Evolutionary conservation across 2,797 vertebrate species (phyloP), one percentile per base, ranked within the genome.

Genomic region (Coreius guichenoti): DNA sequence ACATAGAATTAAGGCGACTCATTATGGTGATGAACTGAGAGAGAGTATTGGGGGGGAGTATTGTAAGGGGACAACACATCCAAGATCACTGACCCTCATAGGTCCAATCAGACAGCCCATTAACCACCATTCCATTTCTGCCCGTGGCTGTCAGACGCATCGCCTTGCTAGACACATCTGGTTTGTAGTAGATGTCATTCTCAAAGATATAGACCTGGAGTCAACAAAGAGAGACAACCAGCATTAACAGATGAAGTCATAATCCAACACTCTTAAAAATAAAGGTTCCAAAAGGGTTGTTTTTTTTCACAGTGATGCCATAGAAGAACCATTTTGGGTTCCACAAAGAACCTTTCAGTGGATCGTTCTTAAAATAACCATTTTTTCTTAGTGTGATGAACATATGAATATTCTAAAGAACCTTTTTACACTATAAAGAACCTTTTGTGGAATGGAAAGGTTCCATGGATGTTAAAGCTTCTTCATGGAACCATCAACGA

Each of bases 111-210:
- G 95, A 92, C 86, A 97, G 91, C 26, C 96, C 96, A 73, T 96
- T 97, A 76, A 93, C 87, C 76, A 96, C 87, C 14, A 89, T 91
- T 43, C 91, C 93, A 43, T 93, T 92, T 72, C 79, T 91, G 58
- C 94, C 95, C 0, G 93, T 92, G 86, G 91, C 89, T 3, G 96
- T 96, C 85, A 97, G 94, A 13, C 93, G 93, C 82, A 95, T 88
- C 2, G 94, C 82, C 74, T 86, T 87, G 87, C 93, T 92, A 85
- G 86, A 90, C 90, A 94, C 94, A 5, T 92, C 92, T 23, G 93
- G 88, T 86, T 94, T 93, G 92, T 96, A 97, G 94, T 95, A 97
- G 90, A 97, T 95, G 90, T 97, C 95, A 67, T 96, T 95, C 16
- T 95, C 92, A 86, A 93, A 94, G 89, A 97, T 92, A 78, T 92